Base-by-base conservation (phyloP, 2,113 vertebrate species). In the Ivindomyrus marchei region DNA sequence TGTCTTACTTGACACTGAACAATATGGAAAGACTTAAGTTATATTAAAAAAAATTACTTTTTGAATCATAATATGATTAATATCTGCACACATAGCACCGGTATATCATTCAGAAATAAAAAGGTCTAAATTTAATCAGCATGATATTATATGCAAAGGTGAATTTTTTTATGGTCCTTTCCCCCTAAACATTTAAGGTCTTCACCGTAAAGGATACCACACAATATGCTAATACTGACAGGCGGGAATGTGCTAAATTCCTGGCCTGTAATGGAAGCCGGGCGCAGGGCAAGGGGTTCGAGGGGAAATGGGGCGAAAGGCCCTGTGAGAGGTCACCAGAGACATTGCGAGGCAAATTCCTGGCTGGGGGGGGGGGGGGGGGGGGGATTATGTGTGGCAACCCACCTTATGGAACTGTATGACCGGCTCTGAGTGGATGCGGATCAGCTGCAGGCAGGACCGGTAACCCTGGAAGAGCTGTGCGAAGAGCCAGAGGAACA, bases 401-500 rank as follows among this genome's bases (percentile, higher is more conserved):
- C 92, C 93, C 95, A 99, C 98, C 98, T 99, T 99, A 93, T 99
- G 98, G 95, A 99, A 99, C 95, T 99, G 97, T 94, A 99, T 99
- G 91, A 99, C 97, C 13, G 98, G 97, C 92, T 99, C 98, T 77
- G 98, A 96, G 93, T 99, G 98, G 92, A 99, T 99, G 91, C 98
- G 97, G 94, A 99, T 99, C 91, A 99, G 97, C 94, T 99, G 98
- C 92, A 99, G 96, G 92, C 98, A 99, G 0, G 98, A 99, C 62
- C 98, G 96, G 93, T 99, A 99, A 89, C 98, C 98, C 94, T 99
- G 98, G 94, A 99, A 99, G 93, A 99, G 97, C 92, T 99, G 98
- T 90, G 98, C 98, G 96, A 99, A 99, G 88, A 99, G 95, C 93
- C 98, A 96, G 93, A 99, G 98, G 94, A 99, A 99, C 94, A 99